Evolutionary conservation across 1,140 invertebrate genomes (phyloP), one percentile per base, ranked within the genome.

Genomic region (Tetramorium simillimum): DNA sequence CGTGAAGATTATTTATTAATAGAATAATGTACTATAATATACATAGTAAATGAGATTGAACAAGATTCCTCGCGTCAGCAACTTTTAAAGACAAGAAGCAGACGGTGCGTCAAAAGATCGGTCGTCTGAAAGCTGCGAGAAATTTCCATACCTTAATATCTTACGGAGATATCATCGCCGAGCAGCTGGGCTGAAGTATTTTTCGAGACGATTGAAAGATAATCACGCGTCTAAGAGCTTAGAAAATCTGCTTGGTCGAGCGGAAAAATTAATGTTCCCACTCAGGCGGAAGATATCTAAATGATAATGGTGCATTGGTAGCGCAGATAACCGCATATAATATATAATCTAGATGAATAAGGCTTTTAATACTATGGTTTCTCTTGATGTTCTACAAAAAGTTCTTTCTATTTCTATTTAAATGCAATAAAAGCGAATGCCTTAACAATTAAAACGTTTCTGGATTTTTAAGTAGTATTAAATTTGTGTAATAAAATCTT

Each of bases 231-330:
- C 53, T 46, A 37, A 28, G 24, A 33, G 53, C 69, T 81, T 46
- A 18, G 24, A 37, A 62, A 73, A 58, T 82, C 18, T 46, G 43
- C 46, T 80, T 37, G 18, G 43, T 80, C 21, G 12, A 12, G 37
- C 37, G 21, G 33, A 72, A 82, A 82, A 82, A 70, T 70, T 56
- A 43, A 80, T 69, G 37, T 43, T 12, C 18, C 0, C 16, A 43
- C 40, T 78, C 3, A 24, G 21, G 10, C 18, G 33, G 0, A 53
- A 14, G 7, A 43, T 37, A 28, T 9, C 43, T 78, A 7, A 43
- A 40, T 33, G 14, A 24, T 24, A 69, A 80, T 53, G 12, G n/a
- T 82, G 37, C 21, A 40, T 7, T 12, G 5, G 49, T 46, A 16
- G 53, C 18, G 33, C 21, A 58, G 46, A 53, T 43, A 81, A 81